phyloP scores from a whole-genome alignment of 2,888 invertebrate genomes.

The Platycheirus albimanus region DNA sequence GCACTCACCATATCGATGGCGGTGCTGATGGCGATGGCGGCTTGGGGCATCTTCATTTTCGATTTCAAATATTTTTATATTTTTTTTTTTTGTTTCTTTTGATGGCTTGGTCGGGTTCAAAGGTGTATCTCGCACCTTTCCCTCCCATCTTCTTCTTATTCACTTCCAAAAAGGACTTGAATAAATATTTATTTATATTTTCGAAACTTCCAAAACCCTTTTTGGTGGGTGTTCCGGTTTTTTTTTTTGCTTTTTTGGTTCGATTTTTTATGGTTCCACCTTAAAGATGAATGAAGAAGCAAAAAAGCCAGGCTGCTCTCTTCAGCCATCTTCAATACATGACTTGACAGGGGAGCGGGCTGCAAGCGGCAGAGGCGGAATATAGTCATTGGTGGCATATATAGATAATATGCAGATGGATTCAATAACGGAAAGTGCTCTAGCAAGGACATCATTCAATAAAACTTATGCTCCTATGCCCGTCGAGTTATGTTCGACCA shows the following conservation, averaged over 20 bases:
- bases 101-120: neutral
- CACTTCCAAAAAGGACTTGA: slow-evolving; percentile 30
- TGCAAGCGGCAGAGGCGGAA: too few species aligned
- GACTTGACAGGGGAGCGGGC: too few species aligned
- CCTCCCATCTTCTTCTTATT: neutral
- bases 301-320: too few species aligned
- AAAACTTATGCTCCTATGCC: slow-evolving; percentile 76
- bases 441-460: slow-evolving; percentile 76
- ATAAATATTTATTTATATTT: slow-evolving; percentile 73
- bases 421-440: slow-evolving; percentile 77
- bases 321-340: too few species aligned
- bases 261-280: slow-evolving; percentile 47
- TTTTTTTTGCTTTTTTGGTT: slow-evolving; percentile 17
- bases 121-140: slow-evolving; percentile 31
- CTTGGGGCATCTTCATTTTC: slow-evolving; percentile 2
- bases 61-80: slow-evolving; percentile 23
- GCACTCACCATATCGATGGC: too few species aligned
- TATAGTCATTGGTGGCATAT: slow-evolving; percentile 8
- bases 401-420: slow-evolving; percentile 75
- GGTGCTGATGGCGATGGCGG: neutral
- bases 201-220: slow-evolving; percentile 61
- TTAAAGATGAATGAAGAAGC: slow-evolving; percentile 53
- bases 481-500: slow-evolving; percentile 75
- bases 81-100: neutral
- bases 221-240: slow-evolving; percentile 18